These are phyloP conservation scores for Xanthostigma xanthostigma DNA, from an alignment of 2,888 invertebrate genomes.

Conservation along the genomic window DNA sequence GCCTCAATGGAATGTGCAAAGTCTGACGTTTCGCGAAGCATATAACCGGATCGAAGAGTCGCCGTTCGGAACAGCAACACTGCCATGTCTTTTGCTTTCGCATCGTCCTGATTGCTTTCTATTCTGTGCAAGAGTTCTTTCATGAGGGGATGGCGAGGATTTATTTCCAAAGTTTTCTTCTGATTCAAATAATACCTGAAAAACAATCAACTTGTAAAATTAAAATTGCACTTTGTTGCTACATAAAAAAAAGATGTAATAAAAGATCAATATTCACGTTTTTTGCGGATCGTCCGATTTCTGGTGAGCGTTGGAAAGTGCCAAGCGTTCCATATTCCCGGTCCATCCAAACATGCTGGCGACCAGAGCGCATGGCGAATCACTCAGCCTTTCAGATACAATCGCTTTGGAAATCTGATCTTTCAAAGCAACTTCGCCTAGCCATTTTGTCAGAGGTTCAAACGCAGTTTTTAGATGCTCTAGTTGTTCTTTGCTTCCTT, in stretches of 20 bases:
- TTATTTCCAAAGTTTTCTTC: slow-evolving; percentile 94
- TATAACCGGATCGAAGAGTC: slow-evolving; percentile 85
- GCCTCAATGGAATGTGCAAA: slow-evolving; percentile 85
- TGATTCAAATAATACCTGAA: slow-evolving; percentile 67
- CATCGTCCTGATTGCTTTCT: slow-evolving; percentile 59
- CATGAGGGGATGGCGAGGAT: slow-evolving; percentile 92
- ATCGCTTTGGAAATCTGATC: slow-evolving; percentile 64
- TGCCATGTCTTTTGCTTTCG: slow-evolving; percentile 69
- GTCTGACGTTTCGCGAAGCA: slow-evolving; percentile 69
- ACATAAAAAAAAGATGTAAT: neutral
- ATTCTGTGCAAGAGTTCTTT: slow-evolving; percentile 78
- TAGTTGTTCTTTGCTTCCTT: slow-evolving; percentile 53
- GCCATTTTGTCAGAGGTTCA: slow-evolving; percentile 84
- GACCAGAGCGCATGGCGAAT: slow-evolving; percentile 90
- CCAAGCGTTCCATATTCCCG: slow-evolving; percentile 97
- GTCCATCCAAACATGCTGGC: slow-evolving; percentile 98
- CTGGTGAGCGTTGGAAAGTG: slow-evolving; percentile 90
- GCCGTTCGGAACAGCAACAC: slow-evolving; percentile 84
- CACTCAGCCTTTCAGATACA: slow-evolving; percentile 75
- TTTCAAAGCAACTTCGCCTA: slow-evolving; percentile 66
- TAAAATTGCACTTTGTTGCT: neutral
- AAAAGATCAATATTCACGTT: slow-evolving; percentile 23
- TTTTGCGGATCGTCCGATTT: slow-evolving; percentile 86
- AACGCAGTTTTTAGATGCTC: slow-evolving; percentile 64
- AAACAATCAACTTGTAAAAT: neutral